Evolutionary conservation across 2,888 invertebrate species (phyloP), one percentile per base, ranked within the genome.

Genomic region (Drosophila bunnanda): DNA sequence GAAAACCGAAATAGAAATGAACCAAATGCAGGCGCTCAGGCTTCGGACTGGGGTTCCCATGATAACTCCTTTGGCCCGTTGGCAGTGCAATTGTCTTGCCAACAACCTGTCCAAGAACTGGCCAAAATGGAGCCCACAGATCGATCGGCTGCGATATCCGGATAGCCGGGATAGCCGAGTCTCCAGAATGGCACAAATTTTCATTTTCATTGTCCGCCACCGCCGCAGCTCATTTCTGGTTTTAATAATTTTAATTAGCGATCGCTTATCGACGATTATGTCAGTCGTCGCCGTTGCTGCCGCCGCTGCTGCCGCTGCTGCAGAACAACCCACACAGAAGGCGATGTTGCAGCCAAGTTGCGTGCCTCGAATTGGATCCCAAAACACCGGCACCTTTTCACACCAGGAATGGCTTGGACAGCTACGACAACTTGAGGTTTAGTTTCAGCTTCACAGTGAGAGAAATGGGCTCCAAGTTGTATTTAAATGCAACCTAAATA

Each of bases 261-360:
- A 88, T 85, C 71, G 68, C 75, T 79, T 81, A 85, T 88, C 78
- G 72, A 39, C 69, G 88, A 85, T 85, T 88, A 85, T 85, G 84
- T 85, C 84, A 82, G 80, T 39, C 76, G 50, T 52, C 28, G 53
- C 12, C 6, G 46, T 7, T 12, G 28, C 9, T 13, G 20, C 20
- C 6, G 6, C 12, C 6, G 41, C 12, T 22, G 41, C 25, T 17
- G n/a, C 36, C 2, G 17, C 38, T 15, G 41, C 30, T 39, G 55
- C 15, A 70, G 71, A 52, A 44, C 38, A 60, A 70, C 61, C 71
- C 70, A 61, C 70, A 69, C 60, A 60, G 70, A 39, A 62, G 20
- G 54, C 55, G n/a, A 4, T 13, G 36, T n/a, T 13, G 36, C 46
- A 48, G 25, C 54, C 54, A 68, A 60, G 72, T 80, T 87, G 84